Evolutionary conservation across 2,797 vertebrate species (phyloP), one percentile per base, ranked within the genome.

Genomic region (Nannoperca obscura): DNA sequence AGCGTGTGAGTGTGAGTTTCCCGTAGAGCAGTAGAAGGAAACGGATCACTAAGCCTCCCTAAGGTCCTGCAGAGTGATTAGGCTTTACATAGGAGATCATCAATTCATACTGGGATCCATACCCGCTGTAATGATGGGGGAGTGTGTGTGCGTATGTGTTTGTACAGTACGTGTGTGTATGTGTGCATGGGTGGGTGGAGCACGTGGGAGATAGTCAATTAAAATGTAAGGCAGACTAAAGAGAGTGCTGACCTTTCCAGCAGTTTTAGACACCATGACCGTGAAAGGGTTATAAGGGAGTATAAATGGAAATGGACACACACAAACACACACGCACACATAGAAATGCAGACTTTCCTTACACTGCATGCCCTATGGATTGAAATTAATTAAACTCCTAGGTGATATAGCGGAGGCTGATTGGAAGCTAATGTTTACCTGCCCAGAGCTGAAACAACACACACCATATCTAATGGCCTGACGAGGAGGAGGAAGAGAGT

Each of bases 231-330:
- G 74, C 91, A 80, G 90, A 91, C 91, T 94, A 94, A 95, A 94
- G 91, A 95, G 92, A 94, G 92, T 89, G 90, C 87, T 95, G 94
- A 95, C 94, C 94, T 95, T 95, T 95, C 89, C 91, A 94, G 91
- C 88, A 86, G 88, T 94, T 94, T 92, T 93, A 91, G 89, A 92
- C 82, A 83, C 75, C 85, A 86, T 86, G 86, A 87, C 89, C 64
- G 84, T 93, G 89, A 92, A 92, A 84, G 90, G 88, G 88, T 93
- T 94, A 90, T 91, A 87, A 87, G 85, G 74, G 71, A 85, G 75
- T 74, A 52, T 89, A 92, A 93, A 93, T 89, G 82, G 88, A 91
- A 85, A 86, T 72, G 82, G 70, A 88, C 86, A 85, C 74, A 84
- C 66, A 84, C 79, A 86, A 62, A 81, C 53, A 82, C 30, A 66